Conservation (phyloP, 2,113 vertebrate genomes). For the Leptocoma aspasia region DNA sequence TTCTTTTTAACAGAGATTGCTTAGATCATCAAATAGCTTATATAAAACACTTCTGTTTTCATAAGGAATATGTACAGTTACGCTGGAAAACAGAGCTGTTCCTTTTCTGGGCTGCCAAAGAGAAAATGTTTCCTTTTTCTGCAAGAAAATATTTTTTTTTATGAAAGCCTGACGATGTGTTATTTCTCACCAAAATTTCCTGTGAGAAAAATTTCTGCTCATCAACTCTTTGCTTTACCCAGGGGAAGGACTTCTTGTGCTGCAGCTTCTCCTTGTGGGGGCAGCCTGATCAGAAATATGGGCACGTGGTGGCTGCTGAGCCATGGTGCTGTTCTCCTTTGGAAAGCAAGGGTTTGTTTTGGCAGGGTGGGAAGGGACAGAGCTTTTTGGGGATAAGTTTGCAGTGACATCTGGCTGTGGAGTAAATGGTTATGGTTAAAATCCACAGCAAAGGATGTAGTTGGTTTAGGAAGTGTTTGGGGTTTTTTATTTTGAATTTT, state of each 20-base stretch:
- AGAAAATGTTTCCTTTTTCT: conserved; percentile 1
- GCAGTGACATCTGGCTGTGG: background rate
- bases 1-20: background rate
- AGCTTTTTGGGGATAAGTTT: background rate
- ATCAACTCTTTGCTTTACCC: background rate
- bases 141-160: background rate
- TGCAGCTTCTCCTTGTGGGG: background rate
- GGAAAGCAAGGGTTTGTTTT: background rate
- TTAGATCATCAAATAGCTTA: background rate
- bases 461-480: background rate
- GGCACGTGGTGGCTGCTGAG: background rate
- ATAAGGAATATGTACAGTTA: background rate
- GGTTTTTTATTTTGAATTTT: accelerated
- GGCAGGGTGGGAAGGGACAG: background rate
- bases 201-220: background rate
- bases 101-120: background rate
- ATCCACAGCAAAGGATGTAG: background rate
- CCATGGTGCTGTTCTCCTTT: background rate
- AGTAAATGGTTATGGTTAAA: background rate
- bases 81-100: background rate
- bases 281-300: background rate
- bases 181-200: background rate
- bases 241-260: background rate
- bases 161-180: background rate
- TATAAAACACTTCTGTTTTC: background rate